phyloP scores from a whole-genome alignment of 2,113 vertebrate genomes.

The Myiagra hebetior region DNA sequence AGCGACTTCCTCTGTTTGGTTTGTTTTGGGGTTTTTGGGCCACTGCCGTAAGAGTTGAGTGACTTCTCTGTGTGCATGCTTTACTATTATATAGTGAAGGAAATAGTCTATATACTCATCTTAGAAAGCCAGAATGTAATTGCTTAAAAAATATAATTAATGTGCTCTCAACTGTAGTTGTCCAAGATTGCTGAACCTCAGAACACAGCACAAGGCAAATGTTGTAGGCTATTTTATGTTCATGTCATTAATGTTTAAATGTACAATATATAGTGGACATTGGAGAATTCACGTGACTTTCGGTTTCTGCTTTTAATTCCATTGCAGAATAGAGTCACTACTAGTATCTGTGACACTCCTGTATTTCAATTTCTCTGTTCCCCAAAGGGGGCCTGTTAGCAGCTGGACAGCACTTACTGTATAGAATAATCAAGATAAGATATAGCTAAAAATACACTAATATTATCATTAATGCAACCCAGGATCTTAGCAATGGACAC shows the following conservation, averaged over 20 bases:
- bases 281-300: neutral
- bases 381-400: neutral
- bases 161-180: neutral
- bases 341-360: neutral
- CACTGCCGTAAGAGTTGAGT: neutral
- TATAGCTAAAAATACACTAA: neutral
- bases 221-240: neutral
- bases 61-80: neutral
- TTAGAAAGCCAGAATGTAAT: neutral
- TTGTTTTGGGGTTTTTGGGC: neutral
- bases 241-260: neutral
- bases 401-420: neutral
- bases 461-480: neutral
- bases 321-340: neutral
- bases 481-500: neutral
- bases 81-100: neutral
- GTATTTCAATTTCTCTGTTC: neutral
- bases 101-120: neutral
- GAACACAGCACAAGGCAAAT: neutral
- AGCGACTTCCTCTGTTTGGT: neutral
- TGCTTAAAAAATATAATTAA: neutral
- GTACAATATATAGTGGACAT: neutral
- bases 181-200: neutral
- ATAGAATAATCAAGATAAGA: neutral
- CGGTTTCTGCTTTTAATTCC: neutral